Base-by-base conservation (phyloP, 2,797 vertebrate species). In the Manis pentadactyla region DNA sequence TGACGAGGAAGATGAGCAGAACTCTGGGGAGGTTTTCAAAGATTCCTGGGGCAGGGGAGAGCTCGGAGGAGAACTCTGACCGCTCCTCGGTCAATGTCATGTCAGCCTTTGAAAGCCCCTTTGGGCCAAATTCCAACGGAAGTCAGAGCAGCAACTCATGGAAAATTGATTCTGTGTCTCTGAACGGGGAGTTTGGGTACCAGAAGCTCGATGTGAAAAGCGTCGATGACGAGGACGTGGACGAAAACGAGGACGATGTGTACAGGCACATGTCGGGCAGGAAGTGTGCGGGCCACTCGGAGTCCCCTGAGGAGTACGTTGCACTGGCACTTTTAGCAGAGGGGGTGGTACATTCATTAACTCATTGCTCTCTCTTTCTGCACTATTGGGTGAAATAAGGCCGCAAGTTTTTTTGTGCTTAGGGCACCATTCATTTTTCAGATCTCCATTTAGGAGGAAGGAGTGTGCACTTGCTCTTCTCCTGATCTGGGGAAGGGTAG, bases 1-100 rank as follows among this genome's bases (percentile, higher is more conserved):
- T 46, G 99, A 99, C 27, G 99, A 99, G 12, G 98, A 99, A 2
- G 99, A 99, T 0, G 99, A 99, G 53, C 99, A 99, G 55, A 99
- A 98, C 95, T 51, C 96, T 23, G 99, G 99, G n/a, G 99, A 99
- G 11, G 53, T 90, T 89, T 98, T 98, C 21, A 99, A 98, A 96
- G 98, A 98, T 98, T 18, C 86, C 95, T 1, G 88, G 90, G 59
- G 83, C 97, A 0, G 99, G 98, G 95, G 99, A 98, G 97, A 99
- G 99, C 87, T 99, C 99, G 2, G 99, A 99, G 97, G 99, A 99
- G 77, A 99, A 98, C 46, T 85, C 98, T 0, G 99, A 99, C 86
- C 98, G 97, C 55, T 98, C 98, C 81, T 98, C 98, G 0, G 74
- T 96, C 95, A 97, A 98, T 59, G 75, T 95, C 61, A 83, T 97